phyloP scores from a whole-genome alignment of 1,140 invertebrate species.

The Babylonia areolata region DNA sequence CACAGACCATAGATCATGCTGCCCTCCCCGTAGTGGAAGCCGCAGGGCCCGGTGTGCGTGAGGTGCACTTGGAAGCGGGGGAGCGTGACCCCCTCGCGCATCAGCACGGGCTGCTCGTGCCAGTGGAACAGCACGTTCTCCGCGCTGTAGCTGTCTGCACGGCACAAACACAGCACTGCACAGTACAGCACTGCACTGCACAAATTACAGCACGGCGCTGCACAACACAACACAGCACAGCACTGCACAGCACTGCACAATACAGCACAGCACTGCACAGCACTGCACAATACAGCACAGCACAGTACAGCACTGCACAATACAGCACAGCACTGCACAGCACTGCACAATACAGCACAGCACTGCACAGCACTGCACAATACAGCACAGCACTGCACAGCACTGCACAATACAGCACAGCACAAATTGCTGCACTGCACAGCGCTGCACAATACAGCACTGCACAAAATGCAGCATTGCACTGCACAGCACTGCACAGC shows the following conservation, averaged over 20 bases:
- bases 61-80: slow-evolving; percentile 37
- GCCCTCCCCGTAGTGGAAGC: slow-evolving; percentile 4
- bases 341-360: slow-evolving; percentile 48
- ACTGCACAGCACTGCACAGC: too few relatives aligned
- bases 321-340: slow-evolving; percentile 60
- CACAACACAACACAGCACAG: too few relatives aligned
- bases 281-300: slow-evolving; percentile 55
- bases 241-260: slow-evolving; percentile 45
- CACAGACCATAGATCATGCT: slow-evolving; percentile 38
- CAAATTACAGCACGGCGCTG: too few relatives aligned
- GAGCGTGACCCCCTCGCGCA: slow-evolving; percentile 40
- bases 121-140: slow-evolving; percentile 57
- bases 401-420: too few relatives aligned
- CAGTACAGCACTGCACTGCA: too few relatives aligned
- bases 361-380: too few relatives aligned
- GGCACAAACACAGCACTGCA: neutral
- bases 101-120: slow-evolving; percentile 41
- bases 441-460: too few relatives aligned
- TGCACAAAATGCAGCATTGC: too few relatives aligned
- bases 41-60: neutral
- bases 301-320: slow-evolving; percentile 58
- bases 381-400: too few relatives aligned
- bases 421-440: too few relatives aligned
- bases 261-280: slow-evolving; percentile 48
- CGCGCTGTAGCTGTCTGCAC: slow-evolving; percentile 73